These are phyloP conservation scores for Asarcornis scutulata DNA, from an alignment of 2,113 vertebrate genomes.

Conservation along the genomic window DNA sequence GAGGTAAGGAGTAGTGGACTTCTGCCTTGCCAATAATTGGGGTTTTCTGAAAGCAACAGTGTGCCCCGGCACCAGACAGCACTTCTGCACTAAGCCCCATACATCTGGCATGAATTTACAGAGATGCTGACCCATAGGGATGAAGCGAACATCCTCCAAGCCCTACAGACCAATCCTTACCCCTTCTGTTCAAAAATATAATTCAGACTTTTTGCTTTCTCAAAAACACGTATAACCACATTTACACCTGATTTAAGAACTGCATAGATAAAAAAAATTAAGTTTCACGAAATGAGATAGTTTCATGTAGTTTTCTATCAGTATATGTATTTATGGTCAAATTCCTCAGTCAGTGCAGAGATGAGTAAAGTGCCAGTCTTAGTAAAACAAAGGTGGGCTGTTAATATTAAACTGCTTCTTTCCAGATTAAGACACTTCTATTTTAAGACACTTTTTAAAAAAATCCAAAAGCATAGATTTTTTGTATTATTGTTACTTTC, in stretches of 20 bases:
- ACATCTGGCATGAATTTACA: background rate
- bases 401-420: background rate
- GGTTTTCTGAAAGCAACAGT: background rate
- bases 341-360: background rate
- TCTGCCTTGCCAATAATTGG: background rate
- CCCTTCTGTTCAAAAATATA: background rate
- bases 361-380: background rate
- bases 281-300: background rate
- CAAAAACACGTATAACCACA: background rate
- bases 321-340: background rate
- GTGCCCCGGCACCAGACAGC: accelerated
- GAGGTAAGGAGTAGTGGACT: background rate
- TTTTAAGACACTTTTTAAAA: background rate
- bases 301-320: background rate
- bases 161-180: background rate
- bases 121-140: background rate
- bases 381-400: background rate
- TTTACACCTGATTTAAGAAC: background rate
- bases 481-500: background rate
- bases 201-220: background rate
- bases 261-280: background rate
- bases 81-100: background rate
- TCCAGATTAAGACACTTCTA: background rate
- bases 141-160: background rate
- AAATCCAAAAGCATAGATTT: background rate